Percentiles rank a stretch among this genome's conserved stretches.
Evolutionary conservation across 2,797 vertebrate genomes (phyloP).

Genomic region (Furcifer pardalis): DNA sequence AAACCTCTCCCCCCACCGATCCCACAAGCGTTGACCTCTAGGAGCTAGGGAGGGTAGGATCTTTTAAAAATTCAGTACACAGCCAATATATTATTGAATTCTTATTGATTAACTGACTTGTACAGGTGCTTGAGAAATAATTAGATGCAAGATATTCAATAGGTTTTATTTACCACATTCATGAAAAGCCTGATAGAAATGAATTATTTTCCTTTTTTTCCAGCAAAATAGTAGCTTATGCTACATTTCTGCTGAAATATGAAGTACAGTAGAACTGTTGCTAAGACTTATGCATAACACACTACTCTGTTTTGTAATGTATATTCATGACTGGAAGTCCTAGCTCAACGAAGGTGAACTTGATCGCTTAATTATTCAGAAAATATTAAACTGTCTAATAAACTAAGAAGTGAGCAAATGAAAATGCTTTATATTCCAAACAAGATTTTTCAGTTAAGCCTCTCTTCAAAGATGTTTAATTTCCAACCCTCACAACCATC

Average conservation of each 20-base stretch:
- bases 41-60: too few species aligned
- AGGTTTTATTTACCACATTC: too few species aligned
- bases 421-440: background rate
- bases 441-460: constrained; percentile 30
- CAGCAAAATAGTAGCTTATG: background rate
- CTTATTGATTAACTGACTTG: background rate
- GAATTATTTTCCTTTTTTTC: too few species aligned
- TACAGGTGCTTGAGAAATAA: background rate
- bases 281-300: background rate
- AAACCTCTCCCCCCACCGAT: too few species aligned
- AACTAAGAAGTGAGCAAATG: constrained; percentile 36
- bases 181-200: background rate
- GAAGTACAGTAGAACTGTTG: too few species aligned
- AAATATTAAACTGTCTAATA: constrained; percentile 25
- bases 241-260: too few species aligned
- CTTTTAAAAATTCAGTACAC: background rate
- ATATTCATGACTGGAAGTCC: background rate
- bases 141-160: background rate
- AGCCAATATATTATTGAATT: background rate
- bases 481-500: constrained; percentile 24
- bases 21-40: too few species aligned
- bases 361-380: constrained; percentile 18
- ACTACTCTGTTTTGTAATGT: background rate
- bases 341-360: constrained; percentile 20
- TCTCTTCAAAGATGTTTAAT: constrained; percentile 36